These are phyloP conservation scores for Blastobasis lacticolella DNA, from an alignment of 2,888 invertebrate genomes.

Conservation along the genomic window DNA sequence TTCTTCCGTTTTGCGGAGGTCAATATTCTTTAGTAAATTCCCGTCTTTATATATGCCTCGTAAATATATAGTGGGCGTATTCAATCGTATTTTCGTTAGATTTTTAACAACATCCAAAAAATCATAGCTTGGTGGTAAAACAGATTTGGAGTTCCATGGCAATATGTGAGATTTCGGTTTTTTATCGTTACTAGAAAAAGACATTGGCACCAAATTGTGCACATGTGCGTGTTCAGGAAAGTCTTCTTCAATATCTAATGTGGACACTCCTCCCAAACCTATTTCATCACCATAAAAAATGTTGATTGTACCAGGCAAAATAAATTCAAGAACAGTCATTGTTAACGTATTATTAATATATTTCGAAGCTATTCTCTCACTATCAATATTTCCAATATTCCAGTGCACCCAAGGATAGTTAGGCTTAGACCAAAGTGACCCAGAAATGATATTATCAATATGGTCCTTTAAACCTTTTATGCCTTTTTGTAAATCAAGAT, in stretches of 20 bases:
- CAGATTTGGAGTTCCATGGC: conserved; percentile 78
- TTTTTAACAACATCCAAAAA: conserved; percentile 72
- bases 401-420: conserved; percentile 86
- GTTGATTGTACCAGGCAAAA: conserved; percentile 89
- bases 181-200: conserved; percentile 67
- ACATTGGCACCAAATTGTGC: conserved; percentile 82
- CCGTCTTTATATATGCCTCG: conserved; percentile 80
- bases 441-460: conserved; percentile 71
- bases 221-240: conserved; percentile 75
- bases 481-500: conserved; percentile 74
- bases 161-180: conserved; percentile 54
- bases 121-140: conserved; percentile 60
- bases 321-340: conserved; percentile 81
- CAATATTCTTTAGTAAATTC: conserved; percentile 77
- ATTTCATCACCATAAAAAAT: conserved; percentile 96
- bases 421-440: conserved; percentile 75
- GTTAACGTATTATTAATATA: conserved; percentile 79
- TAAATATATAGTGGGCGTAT: conserved; percentile 82
- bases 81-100: conserved; percentile 75
- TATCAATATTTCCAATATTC: conserved; percentile 80
- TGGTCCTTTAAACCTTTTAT: conserved; percentile 73
- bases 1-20: conserved; percentile 77
- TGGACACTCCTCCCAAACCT: conserved; percentile 75
- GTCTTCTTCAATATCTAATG: conserved; percentile 70
- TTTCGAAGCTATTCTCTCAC: conserved; percentile 73